A percentile compares a stretch with the other conserved stretches of the same genome.
These are phyloP conservation scores for Camponotus vicinus DNA, from an alignment of 1,140 invertebrate species.

Conservation along the genomic window DNA sequence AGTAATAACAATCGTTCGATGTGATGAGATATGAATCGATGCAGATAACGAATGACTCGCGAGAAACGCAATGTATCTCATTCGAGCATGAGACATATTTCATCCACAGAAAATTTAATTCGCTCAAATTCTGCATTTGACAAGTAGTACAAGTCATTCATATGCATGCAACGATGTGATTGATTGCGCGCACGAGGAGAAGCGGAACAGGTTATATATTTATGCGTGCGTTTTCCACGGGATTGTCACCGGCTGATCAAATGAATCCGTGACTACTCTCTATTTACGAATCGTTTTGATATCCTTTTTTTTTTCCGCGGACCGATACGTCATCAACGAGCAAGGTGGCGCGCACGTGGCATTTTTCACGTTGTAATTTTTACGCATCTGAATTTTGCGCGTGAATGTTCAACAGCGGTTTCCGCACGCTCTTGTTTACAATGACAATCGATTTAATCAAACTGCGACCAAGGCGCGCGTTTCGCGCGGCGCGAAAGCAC, in stretches of 20 bases:
- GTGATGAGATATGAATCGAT: slow-evolving; percentile 34
- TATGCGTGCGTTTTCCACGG: slow-evolving; percentile 55
- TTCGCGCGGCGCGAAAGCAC: slow-evolving; percentile 40
- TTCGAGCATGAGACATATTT: slow-evolving; percentile 44
- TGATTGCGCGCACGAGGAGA: slow-evolving; percentile 33
- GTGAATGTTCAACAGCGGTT: slow-evolving; percentile 68
- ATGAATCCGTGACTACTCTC: slow-evolving; percentile 46
- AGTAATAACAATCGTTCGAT: slow-evolving; percentile 7
- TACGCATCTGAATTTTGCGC: slow-evolving; percentile 63
- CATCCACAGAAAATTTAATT: slow-evolving; percentile 57
- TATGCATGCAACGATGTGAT: slow-evolving; percentile 53
- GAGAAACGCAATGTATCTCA: slow-evolving; percentile 39
- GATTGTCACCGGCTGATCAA: slow-evolving; percentile 48
- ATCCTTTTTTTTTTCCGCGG: slow-evolving; percentile 21
- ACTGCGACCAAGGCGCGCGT: slow-evolving; percentile 52
- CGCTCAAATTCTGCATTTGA: slow-evolving; percentile 58
- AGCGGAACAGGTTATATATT: slow-evolving; percentile 55
- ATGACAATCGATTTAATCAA: slow-evolving; percentile 61
- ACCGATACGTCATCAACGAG: slow-evolving; percentile 48
- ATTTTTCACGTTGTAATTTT: slow-evolving; percentile 57
- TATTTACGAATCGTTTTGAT: slow-evolving; percentile 32
- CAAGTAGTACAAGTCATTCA: slow-evolving; percentile 52
- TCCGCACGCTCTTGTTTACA: slow-evolving; percentile 64
- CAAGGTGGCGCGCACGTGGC: not conserved
- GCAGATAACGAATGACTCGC: slow-evolving; percentile 47